phyloP scores from a whole-genome alignment of 2,113 vertebrate species.

The Cacatua alba region DNA sequence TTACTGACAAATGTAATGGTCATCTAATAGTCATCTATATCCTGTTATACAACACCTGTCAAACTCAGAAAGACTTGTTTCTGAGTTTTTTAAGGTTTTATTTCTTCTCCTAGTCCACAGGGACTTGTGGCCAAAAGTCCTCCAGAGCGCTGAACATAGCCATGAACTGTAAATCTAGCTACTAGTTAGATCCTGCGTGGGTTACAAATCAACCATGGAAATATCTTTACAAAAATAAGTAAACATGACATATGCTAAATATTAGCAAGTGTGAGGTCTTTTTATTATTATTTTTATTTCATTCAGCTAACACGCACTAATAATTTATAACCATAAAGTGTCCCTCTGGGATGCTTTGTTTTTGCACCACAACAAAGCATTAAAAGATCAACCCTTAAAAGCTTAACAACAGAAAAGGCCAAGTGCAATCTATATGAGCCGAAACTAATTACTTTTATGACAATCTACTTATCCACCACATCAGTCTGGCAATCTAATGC shows the following conservation, averaged over 20 bases:
- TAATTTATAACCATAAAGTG: neutral
- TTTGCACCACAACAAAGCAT: slow-evolving; percentile 16
- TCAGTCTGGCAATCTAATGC: slow-evolving; percentile 2
- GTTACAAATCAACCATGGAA: neutral
- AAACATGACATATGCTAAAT: neutral
- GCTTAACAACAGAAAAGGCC: slow-evolving; percentile 34
- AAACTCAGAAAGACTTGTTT: neutral
- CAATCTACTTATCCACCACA: slow-evolving; percentile 42
- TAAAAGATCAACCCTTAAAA: slow-evolving; percentile 49
- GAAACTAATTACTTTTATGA: slow-evolving; percentile 50
- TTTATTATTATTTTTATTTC: neutral
- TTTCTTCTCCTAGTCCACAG: neutral
- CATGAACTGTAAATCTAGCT: neutral
- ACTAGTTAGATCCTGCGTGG: neutral
- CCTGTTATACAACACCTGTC: accelerated
- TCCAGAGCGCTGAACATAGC: neutral
- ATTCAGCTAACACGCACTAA: neutral
- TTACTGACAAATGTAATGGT: neutral
- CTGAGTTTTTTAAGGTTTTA: neutral
- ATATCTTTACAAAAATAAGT: neutral
- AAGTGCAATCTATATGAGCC: neutral
- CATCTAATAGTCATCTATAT: neutral
- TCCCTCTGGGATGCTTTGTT: neutral
- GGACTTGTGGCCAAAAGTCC: neutral
- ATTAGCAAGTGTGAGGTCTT: neutral